These are phyloP conservation scores for Corbicula japonica DNA, from an alignment of 2,888 invertebrate species.

Conservation along the genomic window DNA sequence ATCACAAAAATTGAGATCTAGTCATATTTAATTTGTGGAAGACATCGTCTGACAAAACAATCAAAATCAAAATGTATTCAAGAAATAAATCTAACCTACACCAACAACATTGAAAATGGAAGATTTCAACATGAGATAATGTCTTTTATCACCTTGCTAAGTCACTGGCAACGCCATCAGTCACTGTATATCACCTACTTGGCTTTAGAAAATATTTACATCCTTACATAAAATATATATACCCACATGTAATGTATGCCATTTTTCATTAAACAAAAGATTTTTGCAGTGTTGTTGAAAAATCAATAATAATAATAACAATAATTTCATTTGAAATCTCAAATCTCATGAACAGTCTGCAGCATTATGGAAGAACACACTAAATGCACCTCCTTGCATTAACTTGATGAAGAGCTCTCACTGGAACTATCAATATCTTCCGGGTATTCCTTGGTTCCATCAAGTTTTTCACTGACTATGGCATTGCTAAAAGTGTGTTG, in stretches of 20 bases:
- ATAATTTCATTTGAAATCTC: conserved; percentile 29
- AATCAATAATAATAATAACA: conserved; percentile 13
- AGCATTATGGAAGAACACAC: conserved; percentile 19
- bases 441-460: conserved; percentile 42
- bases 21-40: conserved; percentile 30
- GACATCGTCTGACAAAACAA: too few relatives aligned
- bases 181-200: conserved; percentile 30
- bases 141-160: too few relatives aligned
- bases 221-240: too few relatives aligned
- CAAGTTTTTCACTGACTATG: conserved; percentile 34
- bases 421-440: conserved; percentile 34
- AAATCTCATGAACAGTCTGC: conserved; percentile 23
- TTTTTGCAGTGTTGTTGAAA: neutral
- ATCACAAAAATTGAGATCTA: conserved; percentile 44
- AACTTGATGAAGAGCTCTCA: conserved; percentile 28
- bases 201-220: conserved; percentile 12
- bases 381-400: neutral
- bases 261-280: conserved; percentile 1
- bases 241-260: conserved; percentile 22
- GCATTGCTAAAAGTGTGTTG: conserved; percentile 34
- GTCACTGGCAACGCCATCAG: too few relatives aligned
- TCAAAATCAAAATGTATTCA: conserved; percentile 19
- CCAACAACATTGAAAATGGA: conserved; percentile 34
- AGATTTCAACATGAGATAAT: too few relatives aligned
- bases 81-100: conserved; percentile 34